Percentiles rank a stretch among this genome's conserved stretches.
phyloP scores from a whole-genome alignment of 1,140 invertebrate species.

The Galendromus occidentalis region DNA sequence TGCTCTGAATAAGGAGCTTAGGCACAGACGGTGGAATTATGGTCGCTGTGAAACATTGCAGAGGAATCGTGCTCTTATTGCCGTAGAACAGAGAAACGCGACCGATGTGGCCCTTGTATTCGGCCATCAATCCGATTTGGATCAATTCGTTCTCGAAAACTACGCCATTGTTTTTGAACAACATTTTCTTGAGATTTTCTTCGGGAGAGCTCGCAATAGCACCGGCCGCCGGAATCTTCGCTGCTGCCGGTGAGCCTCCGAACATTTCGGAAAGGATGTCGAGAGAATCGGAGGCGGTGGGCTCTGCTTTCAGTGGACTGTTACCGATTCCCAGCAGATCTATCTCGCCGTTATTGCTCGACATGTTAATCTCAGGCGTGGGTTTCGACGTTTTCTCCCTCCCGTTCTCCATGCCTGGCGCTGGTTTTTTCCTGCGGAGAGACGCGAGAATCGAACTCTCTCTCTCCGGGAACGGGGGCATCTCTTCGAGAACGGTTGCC shows the following conservation, averaged over 20 bases:
- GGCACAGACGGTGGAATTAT: background rate
- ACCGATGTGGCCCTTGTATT: conserved; percentile 83
- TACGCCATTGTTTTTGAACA: conserved; percentile 93
- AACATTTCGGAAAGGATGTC: conserved; percentile 13
- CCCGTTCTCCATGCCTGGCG: conserved; percentile 12
- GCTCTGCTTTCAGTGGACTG: background rate
- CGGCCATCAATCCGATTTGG: conserved; percentile 95
- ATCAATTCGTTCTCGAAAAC: conserved; percentile 94
- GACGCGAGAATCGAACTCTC: conserved; percentile 88
- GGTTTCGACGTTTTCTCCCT: conserved; percentile 12
- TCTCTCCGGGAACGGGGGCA: conserved; percentile 97
- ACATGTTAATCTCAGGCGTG: conserved; percentile 29
- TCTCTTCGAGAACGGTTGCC: conserved; percentile 95
- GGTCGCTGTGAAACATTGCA: conserved; percentile 41
- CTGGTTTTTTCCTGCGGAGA: conserved; percentile 90
- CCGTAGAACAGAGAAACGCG: conserved; percentile 90
- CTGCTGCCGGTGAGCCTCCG: conserved; percentile 1
- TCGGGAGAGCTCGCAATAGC: background rate
- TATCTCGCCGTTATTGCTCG: conserved; percentile 27
- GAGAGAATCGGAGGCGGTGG: background rate
- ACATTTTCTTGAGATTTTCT: conserved; percentile 35
- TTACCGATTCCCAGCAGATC: background rate
- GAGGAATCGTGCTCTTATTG: conserved; percentile 57
- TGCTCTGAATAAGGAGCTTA: conserved; percentile 15
- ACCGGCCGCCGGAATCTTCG: background rate